Evolutionary conservation across 1,140 invertebrate genomes (phyloP).

Genomic region (Drosophila nikananu): DNA sequence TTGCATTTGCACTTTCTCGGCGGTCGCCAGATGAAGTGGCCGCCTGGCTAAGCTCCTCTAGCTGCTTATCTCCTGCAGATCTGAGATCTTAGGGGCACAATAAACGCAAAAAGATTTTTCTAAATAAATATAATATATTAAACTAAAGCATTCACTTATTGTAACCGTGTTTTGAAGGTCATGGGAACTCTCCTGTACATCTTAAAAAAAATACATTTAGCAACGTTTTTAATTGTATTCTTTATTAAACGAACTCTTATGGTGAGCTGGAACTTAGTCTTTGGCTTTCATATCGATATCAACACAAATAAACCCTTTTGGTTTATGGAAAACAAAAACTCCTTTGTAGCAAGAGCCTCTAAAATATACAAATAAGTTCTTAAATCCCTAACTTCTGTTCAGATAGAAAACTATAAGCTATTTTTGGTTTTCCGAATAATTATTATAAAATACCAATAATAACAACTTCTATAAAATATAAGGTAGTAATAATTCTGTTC

Average conservation of each 20-base stretch:
- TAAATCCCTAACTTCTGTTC: not conserved
- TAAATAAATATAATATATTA: constrained; percentile 25
- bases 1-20: constrained; percentile 97
- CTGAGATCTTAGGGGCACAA: not conserved
- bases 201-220: not conserved
- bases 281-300: not conserved
- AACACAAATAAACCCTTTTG: not conserved
- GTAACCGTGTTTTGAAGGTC: not conserved
- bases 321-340: not conserved
- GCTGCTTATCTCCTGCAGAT: not conserved
- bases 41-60: constrained; percentile 91
- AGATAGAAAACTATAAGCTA: not conserved
- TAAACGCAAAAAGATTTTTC: not conserved
- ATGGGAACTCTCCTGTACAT: not conserved
- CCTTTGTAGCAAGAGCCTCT: not conserved
- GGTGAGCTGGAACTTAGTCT: not conserved
- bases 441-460: constrained; percentile 30
- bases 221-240: no score
- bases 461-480: constrained; percentile 18
- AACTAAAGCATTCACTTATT: not conserved
- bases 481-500: constrained; percentile 5
- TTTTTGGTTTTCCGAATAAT: not conserved
- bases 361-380: not conserved
- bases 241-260: not conserved
- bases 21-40: constrained; percentile 97